A percentile compares a stretch with the other conserved stretches of the same genome.
phyloP scores from a whole-genome alignment of 2,113 vertebrate species.

The Heterochromis multidens region DNA sequence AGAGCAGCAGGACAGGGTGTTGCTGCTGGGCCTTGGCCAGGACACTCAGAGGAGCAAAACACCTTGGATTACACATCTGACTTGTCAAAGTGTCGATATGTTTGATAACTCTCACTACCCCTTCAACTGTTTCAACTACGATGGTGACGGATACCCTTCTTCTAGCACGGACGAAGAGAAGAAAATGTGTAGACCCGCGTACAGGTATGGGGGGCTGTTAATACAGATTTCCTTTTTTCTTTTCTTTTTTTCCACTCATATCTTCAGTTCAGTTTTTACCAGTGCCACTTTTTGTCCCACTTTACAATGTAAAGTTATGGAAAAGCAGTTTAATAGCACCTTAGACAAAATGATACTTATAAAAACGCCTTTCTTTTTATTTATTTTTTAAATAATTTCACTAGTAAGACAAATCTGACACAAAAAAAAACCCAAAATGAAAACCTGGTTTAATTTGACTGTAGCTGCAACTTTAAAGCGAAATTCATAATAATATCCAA shows the following conservation, averaged over 20 bases:
- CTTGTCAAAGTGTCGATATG: conserved; percentile 71
- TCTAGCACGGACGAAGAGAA: conserved; percentile 90
- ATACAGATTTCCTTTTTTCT: background rate
- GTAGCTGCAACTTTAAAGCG: background rate
- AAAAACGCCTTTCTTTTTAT: background rate
- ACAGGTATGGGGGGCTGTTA: conserved; percentile 81
- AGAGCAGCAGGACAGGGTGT: conserved; percentile 44
- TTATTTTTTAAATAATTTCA: background rate
- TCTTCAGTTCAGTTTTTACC: background rate
- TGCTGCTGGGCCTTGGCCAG: conserved; percentile 35
- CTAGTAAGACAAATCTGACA: background rate
- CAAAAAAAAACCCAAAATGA: background rate
- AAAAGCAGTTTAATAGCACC: background rate
- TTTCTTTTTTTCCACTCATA: background rate
- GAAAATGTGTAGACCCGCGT: conserved; percentile 90
- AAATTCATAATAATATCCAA: background rate
- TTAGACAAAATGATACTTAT: background rate
- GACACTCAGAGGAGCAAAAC: conserved; percentile 9
- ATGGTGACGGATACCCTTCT: conserved; percentile 89
- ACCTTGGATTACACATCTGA: background rate
- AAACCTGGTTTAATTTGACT: background rate
- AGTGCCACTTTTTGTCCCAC: background rate
- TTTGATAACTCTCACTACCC: conserved; percentile 96
- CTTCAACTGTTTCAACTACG: conserved; percentile 97
- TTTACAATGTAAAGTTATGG: background rate